phyloP scores from a whole-genome alignment of 1,140 invertebrate genomes.

The Cydia amplana region DNA sequence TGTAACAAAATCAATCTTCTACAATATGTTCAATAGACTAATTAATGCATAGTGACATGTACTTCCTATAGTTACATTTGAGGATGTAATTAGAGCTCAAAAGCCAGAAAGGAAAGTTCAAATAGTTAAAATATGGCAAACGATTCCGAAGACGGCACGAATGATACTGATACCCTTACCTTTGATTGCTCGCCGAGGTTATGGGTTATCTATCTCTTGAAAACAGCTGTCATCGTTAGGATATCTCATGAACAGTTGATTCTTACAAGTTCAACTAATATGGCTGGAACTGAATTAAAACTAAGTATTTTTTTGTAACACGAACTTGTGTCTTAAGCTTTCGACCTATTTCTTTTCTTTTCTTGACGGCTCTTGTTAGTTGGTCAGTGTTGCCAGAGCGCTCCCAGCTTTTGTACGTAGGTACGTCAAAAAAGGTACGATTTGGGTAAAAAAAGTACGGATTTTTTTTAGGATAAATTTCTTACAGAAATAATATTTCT shows the following conservation, averaged over 20 bases:
- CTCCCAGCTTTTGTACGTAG: too few species aligned
- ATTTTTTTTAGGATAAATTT: too few species aligned
- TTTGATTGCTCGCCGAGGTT: conserved; percentile 55
- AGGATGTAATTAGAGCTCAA: conserved; percentile 33
- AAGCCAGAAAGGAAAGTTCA: conserved; percentile 51
- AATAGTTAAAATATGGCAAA: conserved; percentile 75
- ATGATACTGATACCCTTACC: conserved; percentile 54
- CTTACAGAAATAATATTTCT: too few species aligned
- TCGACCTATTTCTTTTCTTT: conserved; percentile 32
- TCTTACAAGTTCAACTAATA: conserved; percentile 19
- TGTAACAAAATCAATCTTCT: conserved; percentile 14
- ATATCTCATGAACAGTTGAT: conserved; percentile 11
- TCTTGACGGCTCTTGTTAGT: conserved; percentile 30
- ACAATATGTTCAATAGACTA: conserved; percentile 9
- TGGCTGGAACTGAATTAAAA: conserved; percentile 17
- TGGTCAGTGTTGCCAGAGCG: too few species aligned
- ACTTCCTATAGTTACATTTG: conserved; percentile 2
- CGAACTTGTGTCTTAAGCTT: conserved; percentile 31
- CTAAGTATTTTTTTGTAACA: conserved; percentile 30
- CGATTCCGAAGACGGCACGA: conserved; percentile 42
- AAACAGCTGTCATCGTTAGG: conserved; percentile 55
- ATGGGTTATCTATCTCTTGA: conserved; percentile 45
- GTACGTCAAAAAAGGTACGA: too few species aligned
- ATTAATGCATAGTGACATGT: conserved; percentile 9
- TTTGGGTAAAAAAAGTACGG: too few species aligned